These are phyloP conservation scores for Dissostichus mawsoni DNA, from an alignment of 2,113 vertebrate genomes.

Conservation along the genomic window DNA sequence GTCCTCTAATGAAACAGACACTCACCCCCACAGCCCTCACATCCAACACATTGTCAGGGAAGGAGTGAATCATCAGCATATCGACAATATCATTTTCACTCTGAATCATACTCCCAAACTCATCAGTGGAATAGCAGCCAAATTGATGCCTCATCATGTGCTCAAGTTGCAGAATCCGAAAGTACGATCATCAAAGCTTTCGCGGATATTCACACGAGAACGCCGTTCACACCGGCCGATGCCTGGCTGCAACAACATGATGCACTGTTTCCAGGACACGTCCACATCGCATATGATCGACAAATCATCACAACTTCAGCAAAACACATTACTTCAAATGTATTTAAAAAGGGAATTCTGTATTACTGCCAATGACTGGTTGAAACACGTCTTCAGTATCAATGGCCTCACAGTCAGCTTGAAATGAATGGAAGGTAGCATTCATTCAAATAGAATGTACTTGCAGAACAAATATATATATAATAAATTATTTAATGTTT, in stretches of 20 bases:
- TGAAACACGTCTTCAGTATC: background rate
- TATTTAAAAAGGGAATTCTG: too few species aligned
- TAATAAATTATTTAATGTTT: background rate
- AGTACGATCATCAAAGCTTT: slow-evolving; percentile 32
- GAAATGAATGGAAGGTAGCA: background rate
- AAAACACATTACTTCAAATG: background rate
- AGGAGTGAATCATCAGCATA: slow-evolving; percentile 63
- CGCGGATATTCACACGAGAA: slow-evolving; percentile 41
- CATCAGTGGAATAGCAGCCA: slow-evolving; percentile 30
- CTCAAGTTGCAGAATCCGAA: slow-evolving; percentile 27
- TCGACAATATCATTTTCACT: slow-evolving; percentile 48
- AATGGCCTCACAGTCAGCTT: background rate
- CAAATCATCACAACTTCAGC: background rate
- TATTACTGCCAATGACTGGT: background rate
- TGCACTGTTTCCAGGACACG: slow-evolving; percentile 1
- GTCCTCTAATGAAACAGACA: slow-evolving; percentile 10
- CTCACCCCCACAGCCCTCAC: slow-evolving; percentile 31
- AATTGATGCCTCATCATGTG: background rate
- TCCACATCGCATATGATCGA: too few species aligned
- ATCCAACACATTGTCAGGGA: slow-evolving; percentile 47
- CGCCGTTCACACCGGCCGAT: background rate
- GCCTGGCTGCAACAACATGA: background rate
- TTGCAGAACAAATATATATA: too few species aligned
- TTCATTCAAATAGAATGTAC: background rate
- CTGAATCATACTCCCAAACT: slow-evolving; percentile 41